Evolutionary conservation across 1,140 invertebrate species (phyloP), one percentile per base, ranked within the genome.

Genomic region (Dreissena rostriformis): DNA sequence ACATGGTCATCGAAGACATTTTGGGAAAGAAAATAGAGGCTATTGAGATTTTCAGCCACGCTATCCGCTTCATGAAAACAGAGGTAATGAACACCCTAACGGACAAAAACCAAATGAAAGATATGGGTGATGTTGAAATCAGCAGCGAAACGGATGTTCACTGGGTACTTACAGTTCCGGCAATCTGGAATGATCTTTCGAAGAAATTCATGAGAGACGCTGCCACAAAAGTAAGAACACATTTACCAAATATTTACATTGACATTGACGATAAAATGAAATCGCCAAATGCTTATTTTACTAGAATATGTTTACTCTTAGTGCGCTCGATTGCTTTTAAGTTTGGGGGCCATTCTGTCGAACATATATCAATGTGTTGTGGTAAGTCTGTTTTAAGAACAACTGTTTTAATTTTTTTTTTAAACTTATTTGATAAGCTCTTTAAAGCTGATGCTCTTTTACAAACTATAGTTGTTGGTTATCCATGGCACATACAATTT

Each of bases 161-260:
- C 28, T 82, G 80, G 80, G 49, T 81, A 15, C 55, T 81, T 15
- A 81, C 78, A 15, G 78, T 81, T 22, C 78, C 78, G 17, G 78
- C 78, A 17, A 81, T 81, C 53, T 81, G 78, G 78, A 65, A 81
- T 57, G 78, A 81, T 29, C 26, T 71, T 10, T 74, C 80, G 7
- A 82, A 82, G 66, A 29, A 67, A 49, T 82, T 82, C 57, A 82
- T 82, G 80, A 66, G 80, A 26, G 71, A 73, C n/a, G 80, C 80
- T 17, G 80, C 80, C 24, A 73, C n/a, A 52, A 66, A 67, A 12
- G 80, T 82, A 65, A 67, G 39, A 22, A 74, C 22, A 53, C 10
- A 74, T 49, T 39, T 28, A 39, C 49, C 11, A 39, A 10, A 7
- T 0, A 39, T 71, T 5, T 26, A 39, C 6, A 39, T 29, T 1